A percentile compares a stretch with the other conserved stretches of the same genome.
phyloP scores from a whole-genome alignment of 2,888 invertebrate species.

The Melanchra persicariae region DNA sequence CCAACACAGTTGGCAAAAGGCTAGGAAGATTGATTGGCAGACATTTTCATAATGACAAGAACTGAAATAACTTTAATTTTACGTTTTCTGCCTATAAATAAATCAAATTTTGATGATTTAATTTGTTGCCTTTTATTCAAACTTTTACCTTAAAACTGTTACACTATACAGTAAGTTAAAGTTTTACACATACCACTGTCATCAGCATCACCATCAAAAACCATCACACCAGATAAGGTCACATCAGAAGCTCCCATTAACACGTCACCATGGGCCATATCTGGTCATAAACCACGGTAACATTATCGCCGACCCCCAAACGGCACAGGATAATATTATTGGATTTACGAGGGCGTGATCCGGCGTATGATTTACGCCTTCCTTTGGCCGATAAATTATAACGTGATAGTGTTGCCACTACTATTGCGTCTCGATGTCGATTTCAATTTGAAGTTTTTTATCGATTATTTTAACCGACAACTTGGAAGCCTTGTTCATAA shows the following conservation, averaged over 20 bases:
- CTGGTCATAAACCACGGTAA: constrained; percentile 58
- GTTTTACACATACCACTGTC: neutral
- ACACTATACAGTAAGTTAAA: neutral
- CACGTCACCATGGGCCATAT: constrained; percentile 54
- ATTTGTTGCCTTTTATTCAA: neutral
- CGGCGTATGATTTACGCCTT: constrained; percentile 88
- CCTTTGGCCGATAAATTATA: constrained; percentile 84
- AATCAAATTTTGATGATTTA: too few relatives aligned
- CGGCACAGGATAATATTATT: constrained; percentile 85
- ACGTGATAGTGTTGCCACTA: constrained; percentile 66
- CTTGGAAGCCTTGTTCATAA: neutral
- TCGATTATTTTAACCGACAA: neutral
- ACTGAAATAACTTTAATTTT: too few relatives aligned
- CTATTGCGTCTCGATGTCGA: constrained; percentile 60
- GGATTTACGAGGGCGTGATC: constrained; percentile 88
- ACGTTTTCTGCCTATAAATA: too few relatives aligned
- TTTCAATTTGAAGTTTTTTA: constrained; percentile 48
- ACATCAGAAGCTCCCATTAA: constrained; percentile 56
- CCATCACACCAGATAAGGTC: constrained; percentile 22
- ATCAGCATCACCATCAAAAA: constrained; percentile 29
- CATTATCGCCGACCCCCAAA: constrained; percentile 80
- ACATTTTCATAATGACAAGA: too few relatives aligned
- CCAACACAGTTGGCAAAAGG: too few relatives aligned
- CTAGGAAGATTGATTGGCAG: too few relatives aligned
- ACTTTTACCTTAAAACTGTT: too few relatives aligned